These are phyloP conservation scores for Iguana delicatissima DNA, from an alignment of 2,797 vertebrate genomes.

Conservation along the genomic window DNA sequence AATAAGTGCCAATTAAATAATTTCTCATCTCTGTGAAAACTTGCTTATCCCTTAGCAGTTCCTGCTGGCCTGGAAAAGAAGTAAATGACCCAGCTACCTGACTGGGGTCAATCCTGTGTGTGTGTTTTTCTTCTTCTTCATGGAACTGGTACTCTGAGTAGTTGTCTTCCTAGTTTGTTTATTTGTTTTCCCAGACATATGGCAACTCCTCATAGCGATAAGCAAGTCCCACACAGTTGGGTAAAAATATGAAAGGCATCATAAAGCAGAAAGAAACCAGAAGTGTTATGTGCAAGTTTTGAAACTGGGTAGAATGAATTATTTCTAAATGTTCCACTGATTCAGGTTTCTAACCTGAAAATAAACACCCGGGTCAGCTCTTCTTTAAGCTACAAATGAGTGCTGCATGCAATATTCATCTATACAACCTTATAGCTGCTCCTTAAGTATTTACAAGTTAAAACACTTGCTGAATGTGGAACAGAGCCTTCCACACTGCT, in stretches of 20 bases:
- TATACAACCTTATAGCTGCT: conserved; percentile 49
- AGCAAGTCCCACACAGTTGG: neutral
- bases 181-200: neutral
- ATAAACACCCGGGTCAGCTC: conserved; percentile 35
- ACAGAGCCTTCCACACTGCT: conserved; percentile 69
- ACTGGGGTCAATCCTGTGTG: neutral
- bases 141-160: no score
- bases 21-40: neutral
- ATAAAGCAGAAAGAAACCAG: neutral
- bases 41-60: neutral
- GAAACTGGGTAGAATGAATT: neutral
- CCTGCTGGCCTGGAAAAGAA: neutral
- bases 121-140: neutral
- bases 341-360: conserved; percentile 30
- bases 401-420: conserved; percentile 39
- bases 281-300: neutral
- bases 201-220: neutral
- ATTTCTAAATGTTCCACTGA: neutral
- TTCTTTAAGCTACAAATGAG: conserved; percentile 48
- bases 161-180: no score
- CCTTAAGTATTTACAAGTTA: conserved; percentile 74
- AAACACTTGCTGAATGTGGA: conserved; percentile 76
- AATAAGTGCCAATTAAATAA: neutral
- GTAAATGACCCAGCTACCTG: neutral
- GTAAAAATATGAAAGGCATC: neutral